Conservation (phyloP, 2,797 vertebrate genomes). For the Paramormyrops hopkinsi region DNA sequence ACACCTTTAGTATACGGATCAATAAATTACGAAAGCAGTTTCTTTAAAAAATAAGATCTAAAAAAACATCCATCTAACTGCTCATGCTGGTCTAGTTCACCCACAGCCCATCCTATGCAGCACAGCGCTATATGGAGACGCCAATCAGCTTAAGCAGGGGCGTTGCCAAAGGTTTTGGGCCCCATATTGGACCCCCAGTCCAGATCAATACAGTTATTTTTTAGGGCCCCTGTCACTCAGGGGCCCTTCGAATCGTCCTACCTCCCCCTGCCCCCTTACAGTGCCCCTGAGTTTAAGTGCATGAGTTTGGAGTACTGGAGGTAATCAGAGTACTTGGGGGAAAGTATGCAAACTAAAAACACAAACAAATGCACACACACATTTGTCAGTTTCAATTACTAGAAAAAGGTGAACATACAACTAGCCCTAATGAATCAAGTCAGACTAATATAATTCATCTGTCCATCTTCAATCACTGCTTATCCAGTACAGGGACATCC, state of each 20-base stretch:
- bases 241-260: neutral
- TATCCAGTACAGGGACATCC: neutral
- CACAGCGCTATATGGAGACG: neutral
- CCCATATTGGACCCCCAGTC: neutral
- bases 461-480: neutral
- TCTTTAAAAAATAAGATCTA: neutral
- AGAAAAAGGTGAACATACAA: neutral
- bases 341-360: neutral
- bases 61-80: neutral
- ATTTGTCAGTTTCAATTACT: neutral
- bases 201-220: neutral
- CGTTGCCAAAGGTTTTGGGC: neutral
- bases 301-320: neutral
- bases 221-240: neutral
- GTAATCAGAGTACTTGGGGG: neutral
- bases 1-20: neutral
- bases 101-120: neutral
- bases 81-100: neutral
- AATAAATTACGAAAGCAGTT: neutral
- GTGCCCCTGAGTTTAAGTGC: neutral
- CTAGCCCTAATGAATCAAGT: neutral
- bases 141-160: neutral
- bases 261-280: neutral
- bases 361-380: neutral
- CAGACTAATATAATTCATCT: neutral